A percentile compares a stretch with the other conserved stretches of the same genome.
Evolutionary conservation across 1,140 invertebrate genomes (phyloP).

Genomic region (Rhagoletis zephyria): DNA sequence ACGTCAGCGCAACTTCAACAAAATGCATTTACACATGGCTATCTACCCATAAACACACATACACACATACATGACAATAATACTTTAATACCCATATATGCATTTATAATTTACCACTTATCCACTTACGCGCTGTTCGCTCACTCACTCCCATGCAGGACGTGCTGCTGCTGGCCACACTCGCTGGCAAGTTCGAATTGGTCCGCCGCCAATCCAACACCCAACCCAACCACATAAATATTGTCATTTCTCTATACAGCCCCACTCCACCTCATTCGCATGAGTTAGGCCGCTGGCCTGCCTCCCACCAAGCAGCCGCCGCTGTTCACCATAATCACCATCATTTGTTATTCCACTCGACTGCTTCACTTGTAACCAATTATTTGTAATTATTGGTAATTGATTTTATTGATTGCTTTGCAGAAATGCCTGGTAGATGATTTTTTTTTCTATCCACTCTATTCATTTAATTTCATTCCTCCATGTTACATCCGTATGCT

Average conservation of each 20-base stretch:
- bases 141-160: not conserved
- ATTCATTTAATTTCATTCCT: too few relatives aligned
- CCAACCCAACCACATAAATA: not conserved
- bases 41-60: not conserved
- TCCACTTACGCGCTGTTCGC: not conserved
- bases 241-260: slow-evolving; percentile 18
- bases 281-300: too few relatives aligned
- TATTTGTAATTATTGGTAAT: slow-evolving; percentile 52
- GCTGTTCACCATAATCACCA: not conserved
- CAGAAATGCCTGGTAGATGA: slow-evolving; percentile 19
- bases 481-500: slow-evolving; percentile 13
- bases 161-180: not conserved
- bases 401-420: slow-evolving; percentile 51
- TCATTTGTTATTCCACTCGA: slow-evolving; percentile 52
- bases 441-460: not conserved
- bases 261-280: not conserved
- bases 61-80: not conserved
- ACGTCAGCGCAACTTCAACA: not conserved
- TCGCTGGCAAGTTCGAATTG: not conserved
- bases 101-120: slow-evolving; percentile 37
- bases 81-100: not conserved
- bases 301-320: too few relatives aligned
- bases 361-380: slow-evolving; percentile 46
- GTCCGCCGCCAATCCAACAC: not conserved
- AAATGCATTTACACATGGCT: not conserved